Conservation (phyloP, 2,888 invertebrate species). For the Phytoseiulus persimilis region DNA sequence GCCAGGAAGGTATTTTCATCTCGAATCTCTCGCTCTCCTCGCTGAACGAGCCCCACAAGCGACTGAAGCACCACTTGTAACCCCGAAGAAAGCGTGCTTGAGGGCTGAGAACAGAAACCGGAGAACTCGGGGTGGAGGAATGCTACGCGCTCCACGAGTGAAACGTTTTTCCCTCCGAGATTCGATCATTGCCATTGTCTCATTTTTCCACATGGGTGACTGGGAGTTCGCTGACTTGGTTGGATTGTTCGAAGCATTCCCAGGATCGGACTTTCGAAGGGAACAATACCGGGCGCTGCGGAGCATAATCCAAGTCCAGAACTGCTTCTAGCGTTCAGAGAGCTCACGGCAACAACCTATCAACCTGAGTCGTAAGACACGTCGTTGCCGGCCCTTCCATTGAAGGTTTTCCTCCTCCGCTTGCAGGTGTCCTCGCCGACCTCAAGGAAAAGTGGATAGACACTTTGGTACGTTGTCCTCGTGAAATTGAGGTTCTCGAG, state of each 20-base stretch:
- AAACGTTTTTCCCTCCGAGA: not conserved
- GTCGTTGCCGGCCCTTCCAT: not conserved
- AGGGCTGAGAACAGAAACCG: not conserved
- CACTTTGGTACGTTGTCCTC: conserved; percentile 21
- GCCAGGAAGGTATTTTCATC: not conserved
- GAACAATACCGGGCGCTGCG: too few species aligned
- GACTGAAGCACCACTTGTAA: not conserved
- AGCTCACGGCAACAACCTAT: too few species aligned
- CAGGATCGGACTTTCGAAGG: too few species aligned
- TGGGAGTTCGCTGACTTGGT: too few species aligned
- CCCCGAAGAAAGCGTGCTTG: not conserved
- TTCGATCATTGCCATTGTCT: not conserved
- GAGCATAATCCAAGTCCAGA: too few species aligned
- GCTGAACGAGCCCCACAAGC: not conserved
- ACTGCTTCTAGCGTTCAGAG: too few species aligned
- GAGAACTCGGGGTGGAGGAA: not conserved
- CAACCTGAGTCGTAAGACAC: too few species aligned
- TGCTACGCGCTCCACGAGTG: not conserved
- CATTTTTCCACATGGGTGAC: too few species aligned
- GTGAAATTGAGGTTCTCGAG: conserved; percentile 31
- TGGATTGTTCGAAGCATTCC: too few species aligned
- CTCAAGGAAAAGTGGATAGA: conserved; percentile 36
- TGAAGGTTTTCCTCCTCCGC: not conserved
- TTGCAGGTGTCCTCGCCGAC: conserved; percentile 29
- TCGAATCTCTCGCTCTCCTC: not conserved